Base-by-base conservation (phyloP, 2,888 invertebrate genomes). In the Rhamnusium bicolor region DNA sequence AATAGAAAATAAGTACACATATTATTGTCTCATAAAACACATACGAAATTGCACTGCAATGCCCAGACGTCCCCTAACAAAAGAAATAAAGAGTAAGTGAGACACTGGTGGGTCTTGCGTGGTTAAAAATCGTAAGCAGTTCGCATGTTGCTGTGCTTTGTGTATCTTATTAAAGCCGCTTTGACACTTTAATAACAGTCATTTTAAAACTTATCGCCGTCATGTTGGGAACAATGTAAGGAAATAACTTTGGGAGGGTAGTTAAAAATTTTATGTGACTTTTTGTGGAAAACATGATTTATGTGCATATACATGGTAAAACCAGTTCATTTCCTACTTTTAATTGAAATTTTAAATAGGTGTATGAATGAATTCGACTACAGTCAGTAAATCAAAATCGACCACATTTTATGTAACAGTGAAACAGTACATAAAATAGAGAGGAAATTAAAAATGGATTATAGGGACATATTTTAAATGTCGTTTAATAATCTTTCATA, bases 151-250 rank as follows among this genome's bases (percentile, higher is more conserved):
- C 70, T 80, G 77, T 80, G 81, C 79, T 79, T 81, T 81, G 81
- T 85, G 80, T 83, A 84, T 83, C 85, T 83, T 83, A 85, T 85
- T 85, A 84, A 82, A 81, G 80, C 82, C 80, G 76, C 79, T 85
- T 83, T 84, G 84, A 85, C 85, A 84, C 83, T 84, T 83, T 86
- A 85, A 85, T 85, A 85, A 86, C 83, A 77, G 84, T 84, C 83
- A 84, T 85, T 85, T 82, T 71, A 78, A 79, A 84, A 83, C 80
- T 84, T 84, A 84, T 85, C 83, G 84, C 80, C 80, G 74, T 80
- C 73, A 72, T 67, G 78, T 80, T 75, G 73, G 61, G 71, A 79
- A 80, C 78, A 71, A 78, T 74, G 65, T 53, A 65, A 53, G 47
- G 53, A 65, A 18, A 65, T 65, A 49, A 53, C 53, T 65, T 65